Conservation (phyloP, 1,140 invertebrate species). For the Sminthurinus signatus region DNA sequence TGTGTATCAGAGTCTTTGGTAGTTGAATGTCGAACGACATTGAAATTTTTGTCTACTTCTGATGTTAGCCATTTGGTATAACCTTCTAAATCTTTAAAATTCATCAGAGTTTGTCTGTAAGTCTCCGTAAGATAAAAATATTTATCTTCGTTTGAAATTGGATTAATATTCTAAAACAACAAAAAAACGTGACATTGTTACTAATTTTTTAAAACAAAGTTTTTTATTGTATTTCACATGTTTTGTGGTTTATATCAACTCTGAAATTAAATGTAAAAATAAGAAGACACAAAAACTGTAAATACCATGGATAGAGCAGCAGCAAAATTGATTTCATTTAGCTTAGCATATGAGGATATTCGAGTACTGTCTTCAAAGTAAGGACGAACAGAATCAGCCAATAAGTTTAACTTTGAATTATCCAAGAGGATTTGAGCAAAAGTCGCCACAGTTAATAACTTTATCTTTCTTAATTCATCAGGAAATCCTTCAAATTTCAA, state of each 20-base stretch:
- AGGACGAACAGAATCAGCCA: constrained; percentile 89
- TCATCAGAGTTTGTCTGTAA: not conserved
- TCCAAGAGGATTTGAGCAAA: constrained; percentile 88
- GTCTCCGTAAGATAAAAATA: not conserved
- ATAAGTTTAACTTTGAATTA: constrained; percentile 96
- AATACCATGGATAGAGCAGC: not conserved
- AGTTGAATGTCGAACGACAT: not conserved
- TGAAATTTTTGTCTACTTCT: not conserved
- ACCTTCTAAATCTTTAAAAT: not conserved
- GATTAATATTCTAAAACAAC: not conserved
- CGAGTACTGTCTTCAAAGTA: constrained; percentile 73
- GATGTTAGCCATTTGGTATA: not conserved
- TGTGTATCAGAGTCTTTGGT: not conserved
- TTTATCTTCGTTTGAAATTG: constrained; percentile 3
- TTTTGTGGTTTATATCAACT: no score
- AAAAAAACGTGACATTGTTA: no score
- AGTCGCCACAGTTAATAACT: constrained; percentile 73
- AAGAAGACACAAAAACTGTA: no score
- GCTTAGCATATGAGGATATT: not conserved
- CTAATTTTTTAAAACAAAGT: no score
- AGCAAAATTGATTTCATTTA: not conserved
- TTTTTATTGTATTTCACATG: no score
- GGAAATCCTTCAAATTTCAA: constrained; percentile 79
- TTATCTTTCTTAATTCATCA: constrained; percentile 71
- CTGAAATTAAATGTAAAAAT: no score